These are phyloP conservation scores for Acronicta aceris DNA, from an alignment of 2,888 invertebrate species.

Conservation along the genomic window DNA sequence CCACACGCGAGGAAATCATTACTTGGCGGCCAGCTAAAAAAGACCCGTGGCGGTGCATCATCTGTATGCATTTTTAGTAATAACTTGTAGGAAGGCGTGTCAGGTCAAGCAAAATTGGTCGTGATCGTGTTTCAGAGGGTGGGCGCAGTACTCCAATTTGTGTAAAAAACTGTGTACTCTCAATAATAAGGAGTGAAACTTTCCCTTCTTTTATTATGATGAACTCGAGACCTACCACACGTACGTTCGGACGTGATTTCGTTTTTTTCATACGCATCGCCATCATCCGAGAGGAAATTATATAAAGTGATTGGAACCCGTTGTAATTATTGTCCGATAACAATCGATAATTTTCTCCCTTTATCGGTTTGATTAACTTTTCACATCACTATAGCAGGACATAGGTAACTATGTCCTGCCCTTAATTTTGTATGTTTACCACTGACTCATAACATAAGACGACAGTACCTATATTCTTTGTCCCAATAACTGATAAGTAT, in stretches of 20 bases:
- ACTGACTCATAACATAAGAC: background rate
- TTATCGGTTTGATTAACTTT: constrained; percentile 28
- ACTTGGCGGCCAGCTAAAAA: constrained; percentile 62
- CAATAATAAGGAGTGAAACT: constrained; percentile 68
- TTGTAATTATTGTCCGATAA: constrained; percentile 33
- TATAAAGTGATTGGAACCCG: constrained; percentile 42
- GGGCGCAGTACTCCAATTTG: constrained; percentile 74
- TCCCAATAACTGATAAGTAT: constrained; percentile 29
- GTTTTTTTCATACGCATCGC: constrained; percentile 41
- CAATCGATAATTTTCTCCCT: constrained; percentile 26
- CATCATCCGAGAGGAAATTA: constrained; percentile 38
- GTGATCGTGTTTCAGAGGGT: constrained; percentile 69
- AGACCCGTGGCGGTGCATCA: constrained; percentile 61
- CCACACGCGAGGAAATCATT: constrained; percentile 80
- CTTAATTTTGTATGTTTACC: constrained; percentile 6
- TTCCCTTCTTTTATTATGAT: constrained; percentile 67
- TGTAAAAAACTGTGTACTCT: constrained; percentile 65
- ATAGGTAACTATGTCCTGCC: background rate
- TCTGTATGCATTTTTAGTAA: constrained; percentile 61
- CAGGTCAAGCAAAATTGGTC: constrained; percentile 62
- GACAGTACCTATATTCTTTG: too few species aligned
- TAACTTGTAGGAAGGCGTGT: constrained; percentile 55
- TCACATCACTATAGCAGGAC: constrained; percentile 13
- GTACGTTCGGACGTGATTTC: constrained; percentile 44
- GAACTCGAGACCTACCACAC: constrained; percentile 63